A percentile compares a stretch with the other conserved stretches of the same genome.
phyloP scores from a whole-genome alignment of 92 coral and sea anemone genomes.

The Epizoanthus ramosus region DNA sequence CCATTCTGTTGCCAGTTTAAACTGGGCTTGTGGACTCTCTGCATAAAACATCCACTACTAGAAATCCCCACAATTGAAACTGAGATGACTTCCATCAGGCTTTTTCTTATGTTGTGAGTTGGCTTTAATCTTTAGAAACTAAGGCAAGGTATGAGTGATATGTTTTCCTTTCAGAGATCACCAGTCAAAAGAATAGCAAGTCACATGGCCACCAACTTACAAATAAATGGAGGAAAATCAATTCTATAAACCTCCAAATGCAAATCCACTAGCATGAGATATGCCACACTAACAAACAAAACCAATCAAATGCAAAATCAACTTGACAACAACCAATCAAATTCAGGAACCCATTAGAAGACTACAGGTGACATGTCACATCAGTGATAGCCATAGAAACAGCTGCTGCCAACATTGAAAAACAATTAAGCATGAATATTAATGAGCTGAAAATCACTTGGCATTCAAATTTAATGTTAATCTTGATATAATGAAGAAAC shows the following conservation, averaged over 20 bases:
- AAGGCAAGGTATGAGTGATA: neutral
- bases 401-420: slow-evolving; percentile 71
- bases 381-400: slow-evolving; percentile 68
- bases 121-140: neutral
- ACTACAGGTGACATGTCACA: slow-evolving; percentile 81
- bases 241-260: slow-evolving; percentile 63
- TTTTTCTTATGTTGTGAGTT: neutral
- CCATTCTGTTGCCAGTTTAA: slow-evolving; percentile 67
- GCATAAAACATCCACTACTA: slow-evolving; percentile 56
- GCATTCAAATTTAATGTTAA: slow-evolving; percentile 65
- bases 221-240: slow-evolving; percentile 38
- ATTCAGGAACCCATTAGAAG: slow-evolving; percentile 38
- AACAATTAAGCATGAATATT: slow-evolving; percentile 67
- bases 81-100: slow-evolving; percentile 67
- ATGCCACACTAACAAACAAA: slow-evolving; percentile 64
- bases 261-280: slow-evolving; percentile 68
- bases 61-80: slow-evolving; percentile 19
- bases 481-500: neutral
- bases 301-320: slow-evolving; percentile 67
- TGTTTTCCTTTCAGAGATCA: slow-evolving; percentile 9
- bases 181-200: slow-evolving; percentile 35
- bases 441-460: slow-evolving; percentile 59
- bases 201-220: slow-evolving; percentile 72
- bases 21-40: slow-evolving; percentile 43
- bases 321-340: slow-evolving; percentile 70